These are phyloP conservation scores for Pseudorasbora parva DNA, from an alignment of 2,113 vertebrate species.

Conservation along the genomic window DNA sequence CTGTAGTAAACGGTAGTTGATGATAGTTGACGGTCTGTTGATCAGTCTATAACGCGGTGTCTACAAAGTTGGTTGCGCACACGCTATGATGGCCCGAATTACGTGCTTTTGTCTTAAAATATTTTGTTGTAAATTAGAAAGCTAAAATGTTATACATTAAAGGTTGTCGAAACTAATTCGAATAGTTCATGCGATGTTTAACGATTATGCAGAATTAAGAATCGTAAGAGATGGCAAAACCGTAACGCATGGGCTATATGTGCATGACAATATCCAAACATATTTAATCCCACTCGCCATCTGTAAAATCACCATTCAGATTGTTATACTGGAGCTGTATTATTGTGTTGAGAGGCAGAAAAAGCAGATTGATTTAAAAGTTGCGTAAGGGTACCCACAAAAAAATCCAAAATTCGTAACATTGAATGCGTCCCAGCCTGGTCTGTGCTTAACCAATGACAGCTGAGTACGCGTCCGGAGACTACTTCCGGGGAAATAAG, in stretches of 20 bases:
- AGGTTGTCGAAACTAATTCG: neutral
- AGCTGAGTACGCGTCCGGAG: no score
- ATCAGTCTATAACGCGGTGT: neutral
- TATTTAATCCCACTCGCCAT: neutral
- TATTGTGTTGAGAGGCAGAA: neutral
- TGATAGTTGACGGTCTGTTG: neutral
- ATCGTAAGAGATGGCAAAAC: neutral
- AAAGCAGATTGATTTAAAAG: neutral
- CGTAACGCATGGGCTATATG: neutral
- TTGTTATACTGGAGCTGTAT: neutral
- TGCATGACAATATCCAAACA: neutral
- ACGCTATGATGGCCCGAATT: neutral
- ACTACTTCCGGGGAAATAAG: constrained; percentile 16
- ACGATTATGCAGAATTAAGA: neutral
- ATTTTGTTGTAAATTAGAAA: neutral
- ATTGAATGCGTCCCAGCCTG: neutral
- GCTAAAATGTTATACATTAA: neutral
- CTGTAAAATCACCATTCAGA: neutral
- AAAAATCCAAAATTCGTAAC: neutral
- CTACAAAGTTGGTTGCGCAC: neutral
- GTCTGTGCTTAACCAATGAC: constrained; percentile 6
- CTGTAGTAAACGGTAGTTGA: neutral
- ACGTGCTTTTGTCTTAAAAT: neutral
- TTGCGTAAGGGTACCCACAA: neutral
- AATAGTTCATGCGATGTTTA: neutral